Base-by-base conservation (phyloP, 2,888 invertebrate genomes). In the Caenorhabditis auriculariae region DNA sequence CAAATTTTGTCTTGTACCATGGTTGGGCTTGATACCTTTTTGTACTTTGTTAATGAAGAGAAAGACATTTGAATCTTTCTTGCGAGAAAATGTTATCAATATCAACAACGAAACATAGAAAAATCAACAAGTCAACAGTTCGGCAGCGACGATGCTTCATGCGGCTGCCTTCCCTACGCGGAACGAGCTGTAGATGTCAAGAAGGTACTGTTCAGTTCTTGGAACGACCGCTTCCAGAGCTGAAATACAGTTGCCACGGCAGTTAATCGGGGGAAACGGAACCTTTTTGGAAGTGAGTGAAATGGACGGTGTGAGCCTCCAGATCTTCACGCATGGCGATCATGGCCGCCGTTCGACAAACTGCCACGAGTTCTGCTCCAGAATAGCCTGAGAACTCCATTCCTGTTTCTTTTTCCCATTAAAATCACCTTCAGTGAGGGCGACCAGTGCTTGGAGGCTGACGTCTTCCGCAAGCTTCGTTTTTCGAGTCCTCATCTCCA, bases 351-450 rank as follows among this genome's bases (percentile, higher is more conserved):
- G 93, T 93, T 63, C 91, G 89, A 78, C 94, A 94, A 1, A 95
- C 86, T 0, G 92, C 91, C 9, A 85, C 83, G 4, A 87, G 54
- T 85, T 98, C 96, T 0, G 96, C 96, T 0, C 96, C 96, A 28
- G 70, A 70, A 59, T 70, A 70, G n/a, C 67, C 69, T 37, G 52
- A 43, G 59, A 48, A 12, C 35, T 17, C 15, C 15, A 5, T n/a
- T 32, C 9, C n/a, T 32, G 9, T 32, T 32, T 32, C n/a, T 32
- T 32, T 12, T 32, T 32, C 9, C 35, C 35, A n/a, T 24, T 17
- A 28, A 9, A 19, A 9, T 17, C 37, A 63, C 63, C 60, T 37
- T 65, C 44, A 1, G 67, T 67, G 23, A 23, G 53, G n/a, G 49
- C 45, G 0, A 67, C 67, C 0, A 70, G 41, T 9, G 4, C 29